These are phyloP conservation scores for Drosophila nr. perissopoda DNA, from an alignment of 2,888 invertebrate species.

Conservation along the genomic window DNA sequence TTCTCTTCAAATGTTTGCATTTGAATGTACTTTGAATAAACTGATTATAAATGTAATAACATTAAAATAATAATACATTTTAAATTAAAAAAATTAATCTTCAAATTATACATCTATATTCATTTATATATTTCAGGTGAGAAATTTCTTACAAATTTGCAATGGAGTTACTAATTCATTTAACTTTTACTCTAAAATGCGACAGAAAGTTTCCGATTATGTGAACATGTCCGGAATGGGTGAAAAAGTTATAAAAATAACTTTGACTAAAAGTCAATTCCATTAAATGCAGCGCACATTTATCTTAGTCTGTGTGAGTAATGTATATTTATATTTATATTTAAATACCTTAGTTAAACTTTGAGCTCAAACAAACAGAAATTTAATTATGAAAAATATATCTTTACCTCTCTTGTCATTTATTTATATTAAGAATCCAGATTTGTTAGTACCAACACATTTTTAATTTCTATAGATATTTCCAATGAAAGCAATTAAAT, in stretches of 20 bases:
- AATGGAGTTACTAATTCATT: background rate
- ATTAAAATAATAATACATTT: background rate
- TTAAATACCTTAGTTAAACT: conserved; percentile 15
- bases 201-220: conserved; percentile 47
- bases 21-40: background rate
- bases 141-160: background rate
- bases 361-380: conserved; percentile 11
- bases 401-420: background rate
- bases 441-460: background rate
- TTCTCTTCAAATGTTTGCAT: background rate
- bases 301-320: conserved; percentile 19
- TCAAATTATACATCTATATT: background rate
- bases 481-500: background rate
- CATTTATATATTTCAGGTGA: background rate
- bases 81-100: background rate
- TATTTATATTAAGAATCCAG: background rate
- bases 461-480: background rate
- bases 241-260: conserved; percentile 19
- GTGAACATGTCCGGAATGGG: background rate
- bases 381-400: background rate
- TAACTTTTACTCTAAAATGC: background rate
- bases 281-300: conserved; percentile 55
- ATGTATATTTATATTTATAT: conserved; percentile 11
- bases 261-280: conserved; percentile 58
- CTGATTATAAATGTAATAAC: background rate